Conservation (phyloP, 1,140 invertebrate species). For the Adoxophyes honmai region DNA sequence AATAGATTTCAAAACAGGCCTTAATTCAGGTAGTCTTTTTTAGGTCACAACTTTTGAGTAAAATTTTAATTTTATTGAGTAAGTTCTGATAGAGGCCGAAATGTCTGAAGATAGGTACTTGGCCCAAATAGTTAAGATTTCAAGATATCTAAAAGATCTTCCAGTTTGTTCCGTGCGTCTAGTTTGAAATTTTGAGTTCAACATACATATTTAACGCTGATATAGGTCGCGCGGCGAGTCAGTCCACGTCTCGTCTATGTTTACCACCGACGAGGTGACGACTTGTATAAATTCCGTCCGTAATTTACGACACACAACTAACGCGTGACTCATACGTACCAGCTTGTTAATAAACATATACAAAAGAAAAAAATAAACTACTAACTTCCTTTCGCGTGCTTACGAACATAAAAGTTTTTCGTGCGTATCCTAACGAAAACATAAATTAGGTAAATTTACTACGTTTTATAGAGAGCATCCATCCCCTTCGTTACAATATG, state of each 20-base stretch:
- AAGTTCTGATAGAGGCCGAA: too few species aligned
- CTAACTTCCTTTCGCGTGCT: slow-evolving; percentile 71
- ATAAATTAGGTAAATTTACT: slow-evolving; percentile 75
- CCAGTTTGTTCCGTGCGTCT: too few species aligned
- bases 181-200: too few species aligned
- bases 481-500: slow-evolving; percentile 74
- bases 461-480: slow-evolving; percentile 67
- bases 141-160: too few species aligned
- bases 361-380: slow-evolving; percentile 60
- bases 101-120: too few species aligned
- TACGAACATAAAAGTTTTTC: slow-evolving; percentile 70
- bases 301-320: slow-evolving; percentile 55
- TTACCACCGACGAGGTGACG: slow-evolving; percentile 36
- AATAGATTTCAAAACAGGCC: too few species aligned
- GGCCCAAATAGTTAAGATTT: too few species aligned
- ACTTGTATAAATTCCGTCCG: slow-evolving; percentile 50
- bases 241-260: not conserved
- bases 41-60: too few species aligned
- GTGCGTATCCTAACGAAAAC: slow-evolving; percentile 71
- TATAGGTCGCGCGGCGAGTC: not conserved
- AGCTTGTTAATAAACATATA: slow-evolving; percentile 63
- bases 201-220: not conserved
- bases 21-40: too few species aligned
- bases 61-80: too few species aligned
- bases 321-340: slow-evolving; percentile 57